Percentiles rank a stretch among this genome's conserved stretches.
phyloP scores from a whole-genome alignment of 2,113 vertebrate genomes.

The Oryzias celebensis region DNA sequence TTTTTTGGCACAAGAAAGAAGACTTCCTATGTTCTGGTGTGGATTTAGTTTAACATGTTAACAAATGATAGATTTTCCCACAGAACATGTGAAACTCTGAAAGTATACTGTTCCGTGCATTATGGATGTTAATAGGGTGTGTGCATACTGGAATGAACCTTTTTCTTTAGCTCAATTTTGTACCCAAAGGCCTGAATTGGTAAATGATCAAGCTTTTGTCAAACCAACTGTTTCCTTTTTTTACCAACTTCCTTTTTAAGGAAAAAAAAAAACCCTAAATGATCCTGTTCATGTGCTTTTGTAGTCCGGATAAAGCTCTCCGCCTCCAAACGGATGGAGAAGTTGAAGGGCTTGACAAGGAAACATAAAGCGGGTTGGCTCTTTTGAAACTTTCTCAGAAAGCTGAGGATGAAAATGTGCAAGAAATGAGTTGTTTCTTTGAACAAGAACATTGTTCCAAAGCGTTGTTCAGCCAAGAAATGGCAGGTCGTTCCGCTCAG shows the following conservation, averaged over 20 bases:
- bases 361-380: conserved; percentile 20
- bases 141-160: conserved; percentile 18
- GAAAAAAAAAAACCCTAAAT: conserved; percentile 7
- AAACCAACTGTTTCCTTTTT: background rate
- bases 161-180: conserved; percentile 23
- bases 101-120: conserved; percentile 14
- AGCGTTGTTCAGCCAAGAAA: conserved; percentile 30
- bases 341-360: conserved; percentile 1
- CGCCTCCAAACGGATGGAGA: conserved; percentile 3
- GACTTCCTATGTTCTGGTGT: background rate
- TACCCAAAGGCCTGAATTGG: conserved; percentile 44
- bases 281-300: conserved; percentile 20
- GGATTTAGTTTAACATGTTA: conserved; percentile 14
- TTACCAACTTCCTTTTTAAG: background rate
- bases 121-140: conserved; percentile 49
- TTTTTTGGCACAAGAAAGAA: background rate
- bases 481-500: conserved; percentile 17
- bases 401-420: conserved; percentile 16
- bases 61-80: conserved; percentile 6
- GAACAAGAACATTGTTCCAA: conserved; percentile 30
- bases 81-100: conserved; percentile 4
- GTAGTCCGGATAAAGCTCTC: conserved; percentile 2
- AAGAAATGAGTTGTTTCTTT: conserved; percentile 19
- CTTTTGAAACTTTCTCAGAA: too few relatives aligned
- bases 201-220: conserved; percentile 55